These are phyloP conservation scores for Polydrusus cervinus DNA, from an alignment of 2,888 invertebrate genomes.

Conservation along the genomic window DNA sequence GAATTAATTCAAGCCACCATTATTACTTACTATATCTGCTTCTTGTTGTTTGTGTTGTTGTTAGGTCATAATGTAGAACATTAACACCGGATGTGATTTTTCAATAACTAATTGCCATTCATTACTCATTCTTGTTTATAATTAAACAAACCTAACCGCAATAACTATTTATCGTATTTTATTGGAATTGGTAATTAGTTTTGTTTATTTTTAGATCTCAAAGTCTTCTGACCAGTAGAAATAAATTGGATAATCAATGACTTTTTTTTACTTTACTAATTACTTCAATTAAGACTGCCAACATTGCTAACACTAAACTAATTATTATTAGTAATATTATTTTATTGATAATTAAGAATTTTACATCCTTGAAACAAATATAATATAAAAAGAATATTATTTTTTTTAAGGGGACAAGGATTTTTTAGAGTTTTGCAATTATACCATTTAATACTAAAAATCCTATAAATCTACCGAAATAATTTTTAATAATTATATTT, in stretches of 20 bases:
- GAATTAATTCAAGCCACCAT: too few relatives aligned
- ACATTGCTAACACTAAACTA: neutral
- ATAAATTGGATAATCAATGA: neutral
- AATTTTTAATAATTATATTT: too few relatives aligned
- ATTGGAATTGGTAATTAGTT: slow-evolving; percentile 19
- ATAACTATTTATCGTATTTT: slow-evolving; percentile 14
- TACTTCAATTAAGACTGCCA: neutral
- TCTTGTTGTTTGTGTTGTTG: too few relatives aligned
- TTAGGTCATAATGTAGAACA: slow-evolving; percentile 16
- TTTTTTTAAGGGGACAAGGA: neutral
- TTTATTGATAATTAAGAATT: neutral
- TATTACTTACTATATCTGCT: too few relatives aligned
- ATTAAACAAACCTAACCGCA: slow-evolving; percentile 6
- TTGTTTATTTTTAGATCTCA: slow-evolving; percentile 24
- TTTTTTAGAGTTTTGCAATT: too few relatives aligned
- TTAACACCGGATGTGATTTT: slow-evolving; percentile 40
- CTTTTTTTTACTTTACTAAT: slow-evolving; percentile 10
- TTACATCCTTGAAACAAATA: neutral
- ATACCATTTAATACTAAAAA: too few relatives aligned
- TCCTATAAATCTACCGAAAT: too few relatives aligned
- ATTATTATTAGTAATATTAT: neutral
- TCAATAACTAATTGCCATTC: slow-evolving; percentile 4
- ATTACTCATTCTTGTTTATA: slow-evolving; percentile 28
- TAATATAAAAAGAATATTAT: neutral
- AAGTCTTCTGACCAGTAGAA: neutral